phyloP scores from a whole-genome alignment of 2,888 invertebrate genomes.

The Drosophila mettleri region DNA sequence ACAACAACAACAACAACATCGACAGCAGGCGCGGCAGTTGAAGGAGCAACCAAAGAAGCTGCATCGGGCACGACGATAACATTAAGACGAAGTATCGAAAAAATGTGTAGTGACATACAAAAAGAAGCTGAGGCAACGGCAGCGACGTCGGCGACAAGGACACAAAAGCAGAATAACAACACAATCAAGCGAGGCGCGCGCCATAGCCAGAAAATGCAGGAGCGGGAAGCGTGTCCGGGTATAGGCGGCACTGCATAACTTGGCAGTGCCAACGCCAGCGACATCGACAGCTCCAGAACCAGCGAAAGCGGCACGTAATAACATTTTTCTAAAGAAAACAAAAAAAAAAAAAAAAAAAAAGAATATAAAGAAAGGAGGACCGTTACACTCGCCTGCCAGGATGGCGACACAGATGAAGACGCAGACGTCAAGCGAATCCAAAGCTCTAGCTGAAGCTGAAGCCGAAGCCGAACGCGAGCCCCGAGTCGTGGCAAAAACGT shows the following conservation, averaged over 20 bases:
- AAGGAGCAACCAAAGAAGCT: conserved; percentile 66
- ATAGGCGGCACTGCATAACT: conserved; percentile 78
- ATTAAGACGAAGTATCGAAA: conserved; percentile 79
- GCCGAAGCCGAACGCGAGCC: conserved; percentile 21
- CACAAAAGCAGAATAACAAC: conserved; percentile 79
- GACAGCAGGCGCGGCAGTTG: conserved; percentile 45
- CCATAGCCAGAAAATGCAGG: conserved; percentile 3
- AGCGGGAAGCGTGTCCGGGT: conserved; percentile 70
- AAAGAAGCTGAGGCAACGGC: conserved; percentile 33
- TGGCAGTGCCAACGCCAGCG: conserved; percentile 72
- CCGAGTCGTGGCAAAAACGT: conserved; percentile 54
- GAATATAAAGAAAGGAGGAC: conserved; percentile 59
- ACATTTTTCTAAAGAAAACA: conserved; percentile 76
- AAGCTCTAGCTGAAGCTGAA: conserved; percentile 27
- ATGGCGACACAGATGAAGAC: conserved; percentile 50
- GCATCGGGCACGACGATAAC: conserved; percentile 77
- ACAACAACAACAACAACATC: conserved; percentile 30
- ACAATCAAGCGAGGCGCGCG: conserved; percentile 76
- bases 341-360: conserved; percentile 49
- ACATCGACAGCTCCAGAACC: conserved; percentile 62
- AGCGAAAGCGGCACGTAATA: conserved; percentile 77
- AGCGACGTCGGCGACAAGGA: conserved; percentile 57
- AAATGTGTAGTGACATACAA: conserved; percentile 74
- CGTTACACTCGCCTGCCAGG: conserved; percentile 26
- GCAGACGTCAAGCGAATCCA: conserved; percentile 68